A percentile compares a stretch with the other conserved stretches of the same genome.
Evolutionary conservation across 2,797 vertebrate genomes (phyloP).

Genomic region (Acropternis orthonyx): DNA sequence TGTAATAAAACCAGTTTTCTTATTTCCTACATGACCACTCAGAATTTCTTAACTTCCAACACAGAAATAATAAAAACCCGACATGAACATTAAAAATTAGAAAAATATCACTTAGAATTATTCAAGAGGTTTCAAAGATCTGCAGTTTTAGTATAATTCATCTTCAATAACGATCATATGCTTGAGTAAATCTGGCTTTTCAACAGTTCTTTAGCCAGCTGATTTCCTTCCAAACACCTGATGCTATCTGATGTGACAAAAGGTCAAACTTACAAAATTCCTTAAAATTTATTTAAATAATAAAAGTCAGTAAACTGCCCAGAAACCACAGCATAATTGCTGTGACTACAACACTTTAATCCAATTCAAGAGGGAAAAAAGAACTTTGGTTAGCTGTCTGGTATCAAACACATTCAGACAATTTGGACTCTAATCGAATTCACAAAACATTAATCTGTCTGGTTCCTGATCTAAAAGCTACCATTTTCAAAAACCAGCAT

Average conservation of each 20-base stretch:
- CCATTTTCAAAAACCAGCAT: slow-evolving; percentile 29
- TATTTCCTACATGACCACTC: neutral
- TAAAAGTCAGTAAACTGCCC: slow-evolving; percentile 76
- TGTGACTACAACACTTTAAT: slow-evolving; percentile 78
- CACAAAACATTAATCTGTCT: slow-evolving; percentile 76
- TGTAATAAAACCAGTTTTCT: no score
- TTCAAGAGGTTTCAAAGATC: neutral
- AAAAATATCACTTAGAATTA: neutral
- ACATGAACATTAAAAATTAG: neutral
- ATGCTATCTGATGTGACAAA: slow-evolving; percentile 72
- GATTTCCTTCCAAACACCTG: slow-evolving; percentile 45
- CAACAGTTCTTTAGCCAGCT: slow-evolving; percentile 13
- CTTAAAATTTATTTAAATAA: slow-evolving; percentile 82
- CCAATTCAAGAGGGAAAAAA: slow-evolving; percentile 72
- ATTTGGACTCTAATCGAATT: slow-evolving; percentile 80
- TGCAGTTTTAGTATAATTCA: neutral
- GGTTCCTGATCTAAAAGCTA: slow-evolving; percentile 69
- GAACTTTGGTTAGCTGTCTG: slow-evolving; percentile 62
- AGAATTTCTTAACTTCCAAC: neutral
- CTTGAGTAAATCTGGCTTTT: slow-evolving; percentile 34
- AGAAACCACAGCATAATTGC: slow-evolving; percentile 72
- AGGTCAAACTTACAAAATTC: slow-evolving; percentile 80
- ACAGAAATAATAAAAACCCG: neutral
- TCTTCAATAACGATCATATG: neutral
- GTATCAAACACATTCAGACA: slow-evolving; percentile 75